These are phyloP conservation scores for Reinhardtius hippoglossoides DNA, from an alignment of 2,113 vertebrate species.

Conservation along the genomic window DNA sequence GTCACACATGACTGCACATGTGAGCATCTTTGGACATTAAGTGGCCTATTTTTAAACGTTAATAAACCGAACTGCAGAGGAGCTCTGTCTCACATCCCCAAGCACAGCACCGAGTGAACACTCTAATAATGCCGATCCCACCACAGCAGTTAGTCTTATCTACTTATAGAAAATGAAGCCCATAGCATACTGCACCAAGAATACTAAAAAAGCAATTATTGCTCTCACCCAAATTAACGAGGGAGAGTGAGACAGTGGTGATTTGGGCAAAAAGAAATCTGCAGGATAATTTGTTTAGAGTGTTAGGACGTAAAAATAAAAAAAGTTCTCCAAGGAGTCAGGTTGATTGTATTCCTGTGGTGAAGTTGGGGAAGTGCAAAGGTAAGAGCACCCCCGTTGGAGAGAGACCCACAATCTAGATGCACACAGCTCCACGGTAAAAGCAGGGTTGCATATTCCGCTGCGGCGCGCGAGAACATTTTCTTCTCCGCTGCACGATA, in stretches of 20 bases:
- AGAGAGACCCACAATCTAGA: constrained; percentile 6
- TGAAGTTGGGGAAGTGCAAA: constrained; percentile 38
- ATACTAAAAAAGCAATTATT: constrained; percentile 71
- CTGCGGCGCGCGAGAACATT: constrained; percentile 8
- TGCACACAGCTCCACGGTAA: constrained; percentile 1
- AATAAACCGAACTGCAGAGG: constrained; percentile 47
- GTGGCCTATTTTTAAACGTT: constrained; percentile 52
- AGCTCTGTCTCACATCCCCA: constrained; percentile 35
- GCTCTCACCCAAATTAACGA: constrained; percentile 67
- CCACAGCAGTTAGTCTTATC: constrained; percentile 66
- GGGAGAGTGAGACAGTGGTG: constrained; percentile 42
- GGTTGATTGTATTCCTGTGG: constrained; percentile 39
- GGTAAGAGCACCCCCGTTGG: constrained; percentile 6
- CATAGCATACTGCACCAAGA: constrained; percentile 53
- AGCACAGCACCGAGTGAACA: constrained; percentile 58
- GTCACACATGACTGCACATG: constrained; percentile 24
- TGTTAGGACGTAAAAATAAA: constrained; percentile 8
- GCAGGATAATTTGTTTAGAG: constrained; percentile 60
- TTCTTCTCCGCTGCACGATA: background rate
- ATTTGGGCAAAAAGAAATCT: constrained; percentile 47
- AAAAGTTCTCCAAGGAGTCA: constrained; percentile 8
- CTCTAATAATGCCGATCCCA: constrained; percentile 73
- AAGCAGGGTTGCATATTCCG: background rate
- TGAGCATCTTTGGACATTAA: constrained; percentile 28
- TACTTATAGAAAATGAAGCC: constrained; percentile 70